Conservation (phyloP, 64 coral and sea anemone genomes). For the Montipora cactus region DNA sequence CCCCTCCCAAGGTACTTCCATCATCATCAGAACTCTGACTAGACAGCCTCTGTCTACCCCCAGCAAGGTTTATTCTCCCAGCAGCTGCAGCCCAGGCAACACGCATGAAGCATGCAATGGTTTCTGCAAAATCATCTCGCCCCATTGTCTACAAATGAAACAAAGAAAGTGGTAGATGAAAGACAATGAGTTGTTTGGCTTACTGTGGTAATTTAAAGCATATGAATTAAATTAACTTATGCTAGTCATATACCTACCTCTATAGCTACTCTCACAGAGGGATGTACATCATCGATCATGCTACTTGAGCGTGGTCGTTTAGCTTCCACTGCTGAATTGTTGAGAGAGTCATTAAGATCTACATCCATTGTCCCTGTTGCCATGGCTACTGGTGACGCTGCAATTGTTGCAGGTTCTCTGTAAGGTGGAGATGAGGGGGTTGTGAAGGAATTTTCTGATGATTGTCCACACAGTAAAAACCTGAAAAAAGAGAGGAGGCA, state of each 20-base stretch:
- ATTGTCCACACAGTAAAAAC: slow-evolving; percentile 90
- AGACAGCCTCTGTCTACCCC: slow-evolving; percentile 86
- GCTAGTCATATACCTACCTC: slow-evolving; percentile 49
- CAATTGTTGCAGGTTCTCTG: slow-evolving; percentile 74
- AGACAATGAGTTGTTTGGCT: background rate
- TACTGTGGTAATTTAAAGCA: too few species aligned
- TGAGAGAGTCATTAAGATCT: slow-evolving; percentile 79
- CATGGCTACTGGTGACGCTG: slow-evolving; percentile 77
- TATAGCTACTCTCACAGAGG: slow-evolving; percentile 86
- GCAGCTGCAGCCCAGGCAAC: slow-evolving; percentile 94
- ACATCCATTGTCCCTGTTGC: slow-evolving; percentile 87
- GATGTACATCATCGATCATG: slow-evolving; percentile 93
- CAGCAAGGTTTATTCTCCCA: slow-evolving; percentile 85
- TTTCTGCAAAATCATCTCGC: slow-evolving; percentile 92
- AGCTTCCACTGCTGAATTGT: slow-evolving; percentile 81
- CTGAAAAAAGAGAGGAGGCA: slow-evolving; percentile 12
- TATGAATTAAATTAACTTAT: too few species aligned
- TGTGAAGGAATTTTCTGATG: slow-evolving; percentile 86
- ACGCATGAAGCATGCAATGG: slow-evolving; percentile 94
- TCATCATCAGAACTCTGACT: slow-evolving; percentile 96
- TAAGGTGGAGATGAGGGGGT: slow-evolving; percentile 66
- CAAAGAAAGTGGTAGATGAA: background rate
- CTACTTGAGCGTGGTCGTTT: slow-evolving; percentile 92
- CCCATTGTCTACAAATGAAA: slow-evolving; percentile 81
- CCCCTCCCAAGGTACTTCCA: slow-evolving; percentile 54